phyloP scores from a whole-genome alignment of 2,888 invertebrate genomes.

The Temnothorax unifasciatus region DNA sequence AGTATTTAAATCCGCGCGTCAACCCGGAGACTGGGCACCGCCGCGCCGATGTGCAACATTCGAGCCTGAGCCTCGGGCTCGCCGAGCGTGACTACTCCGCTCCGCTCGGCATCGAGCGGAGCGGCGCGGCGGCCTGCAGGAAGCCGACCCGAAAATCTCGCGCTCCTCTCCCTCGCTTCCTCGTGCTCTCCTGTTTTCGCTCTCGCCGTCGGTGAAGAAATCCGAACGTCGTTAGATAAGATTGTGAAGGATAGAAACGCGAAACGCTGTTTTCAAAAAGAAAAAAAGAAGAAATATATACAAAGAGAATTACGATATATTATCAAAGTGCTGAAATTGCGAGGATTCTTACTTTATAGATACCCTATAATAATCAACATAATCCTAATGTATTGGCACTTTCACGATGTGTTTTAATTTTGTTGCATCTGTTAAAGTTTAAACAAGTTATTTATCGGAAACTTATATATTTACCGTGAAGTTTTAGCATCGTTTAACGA shows the following conservation, averaged over 20 bases:
- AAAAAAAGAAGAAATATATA: neutral
- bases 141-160: constrained; percentile 53
- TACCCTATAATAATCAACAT: neutral
- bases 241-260: neutral
- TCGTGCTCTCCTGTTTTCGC: constrained; percentile 11
- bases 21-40: constrained; percentile 32
- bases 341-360: neutral
- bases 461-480: neutral
- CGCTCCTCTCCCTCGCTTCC: constrained; percentile 31
- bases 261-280: neutral
- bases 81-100: constrained; percentile 50
- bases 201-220: neutral
- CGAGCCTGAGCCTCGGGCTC: constrained; percentile 51
- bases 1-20: constrained; percentile 38
- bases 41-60: constrained; percentile 31
- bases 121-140: constrained; percentile 35
- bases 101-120: constrained; percentile 26
- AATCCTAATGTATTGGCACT: neutral
- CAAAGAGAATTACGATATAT: neutral
- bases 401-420: neutral
- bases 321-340: neutral
- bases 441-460: neutral
- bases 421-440: neutral
- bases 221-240: neutral
- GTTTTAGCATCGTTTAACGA: neutral